Percentiles rank a stretch among this genome's conserved stretches.
These are phyloP conservation scores for Gadus chalcogrammus DNA, from an alignment of 2,113 vertebrate genomes.

Conservation along the genomic window DNA sequence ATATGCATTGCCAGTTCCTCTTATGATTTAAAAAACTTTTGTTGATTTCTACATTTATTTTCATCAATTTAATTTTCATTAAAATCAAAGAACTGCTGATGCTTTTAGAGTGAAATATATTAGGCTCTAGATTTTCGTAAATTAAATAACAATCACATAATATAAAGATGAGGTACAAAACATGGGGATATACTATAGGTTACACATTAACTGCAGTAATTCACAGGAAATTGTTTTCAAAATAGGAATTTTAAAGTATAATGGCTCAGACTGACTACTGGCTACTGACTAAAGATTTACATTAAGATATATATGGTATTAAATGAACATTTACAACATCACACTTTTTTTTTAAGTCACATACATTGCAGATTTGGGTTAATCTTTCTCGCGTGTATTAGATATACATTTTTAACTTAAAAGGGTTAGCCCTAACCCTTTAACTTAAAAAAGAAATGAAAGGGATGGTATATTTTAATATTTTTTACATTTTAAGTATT, in stretches of 20 bases:
- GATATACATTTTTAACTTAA: neutral
- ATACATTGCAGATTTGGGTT: neutral
- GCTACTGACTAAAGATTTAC: neutral
- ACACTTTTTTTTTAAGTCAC: neutral
- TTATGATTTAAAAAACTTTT: no score
- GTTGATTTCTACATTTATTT: no score
- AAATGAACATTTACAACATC: neutral
- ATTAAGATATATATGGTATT: neutral
- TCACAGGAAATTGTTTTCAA: slow-evolving; percentile 13
- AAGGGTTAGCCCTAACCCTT: neutral
- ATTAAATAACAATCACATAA: slow-evolving; percentile 59
- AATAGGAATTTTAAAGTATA: slow-evolving; percentile 2
- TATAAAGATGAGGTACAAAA: slow-evolving; percentile 5
- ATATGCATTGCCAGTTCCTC: no score
- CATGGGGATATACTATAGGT: neutral
- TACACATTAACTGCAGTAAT: slow-evolving; percentile 26
- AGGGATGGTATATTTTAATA: slow-evolving; percentile 11
- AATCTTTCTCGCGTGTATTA: neutral
- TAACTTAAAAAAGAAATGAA: neutral
- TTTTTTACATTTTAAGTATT: neutral
- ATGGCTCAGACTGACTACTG: neutral
- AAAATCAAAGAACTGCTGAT: slow-evolving; percentile 44
- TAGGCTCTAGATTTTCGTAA: slow-evolving; percentile 66
- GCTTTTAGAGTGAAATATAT: slow-evolving; percentile 76
- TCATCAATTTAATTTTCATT: no score